Base-by-base conservation (phyloP, 1,140 invertebrate species). In the Venturia canescens region DNA sequence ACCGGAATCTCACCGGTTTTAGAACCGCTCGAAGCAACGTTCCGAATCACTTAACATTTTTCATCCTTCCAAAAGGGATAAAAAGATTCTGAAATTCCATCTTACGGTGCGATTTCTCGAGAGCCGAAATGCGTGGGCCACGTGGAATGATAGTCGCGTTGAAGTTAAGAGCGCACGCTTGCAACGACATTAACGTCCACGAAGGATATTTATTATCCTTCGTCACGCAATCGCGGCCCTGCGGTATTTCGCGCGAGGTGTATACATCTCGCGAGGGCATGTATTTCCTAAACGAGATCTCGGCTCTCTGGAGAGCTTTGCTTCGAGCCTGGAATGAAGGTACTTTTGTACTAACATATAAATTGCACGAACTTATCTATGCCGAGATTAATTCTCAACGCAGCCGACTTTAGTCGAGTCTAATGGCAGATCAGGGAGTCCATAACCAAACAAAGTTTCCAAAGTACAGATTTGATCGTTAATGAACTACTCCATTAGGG, bases 131-230 rank as follows among this genome's bases (percentile, higher is more conserved):
- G 23, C 60, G 23, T n/a, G 21, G 53, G 48, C 63, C 53, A 63
- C n/a, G 29, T 31, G 70, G 57, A 74, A 60, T 75, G 23, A 66
- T 63, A 60, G 50, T 76, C 70, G 13, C 67, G 66, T 29, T 70
- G 74, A 21, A 44, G 48, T 57, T 63, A 44, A 44, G 66, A 48
- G 66, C 18, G 77, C 82, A 83, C 80, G 78, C 77, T 74, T 31
- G 5, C 48, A 66, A 69, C 34, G 57, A 60, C 78, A 79, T 78
- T 50, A 70, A 78, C 60, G 80, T 77, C 82, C 74, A 31, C 71
- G 77, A 48, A 80, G 60, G 72, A 82, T 84, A 85, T 87, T 86
- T 86, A 84, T 85, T 86, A 83, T 83, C 75, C 63, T 66, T 82
- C 81, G 84, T 87, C 86, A 86, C 85, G 84, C 83, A 81, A 87